Evolutionary conservation across 1,140 invertebrate genomes (phyloP).

Genomic region (Eulimnadia texana): DNA sequence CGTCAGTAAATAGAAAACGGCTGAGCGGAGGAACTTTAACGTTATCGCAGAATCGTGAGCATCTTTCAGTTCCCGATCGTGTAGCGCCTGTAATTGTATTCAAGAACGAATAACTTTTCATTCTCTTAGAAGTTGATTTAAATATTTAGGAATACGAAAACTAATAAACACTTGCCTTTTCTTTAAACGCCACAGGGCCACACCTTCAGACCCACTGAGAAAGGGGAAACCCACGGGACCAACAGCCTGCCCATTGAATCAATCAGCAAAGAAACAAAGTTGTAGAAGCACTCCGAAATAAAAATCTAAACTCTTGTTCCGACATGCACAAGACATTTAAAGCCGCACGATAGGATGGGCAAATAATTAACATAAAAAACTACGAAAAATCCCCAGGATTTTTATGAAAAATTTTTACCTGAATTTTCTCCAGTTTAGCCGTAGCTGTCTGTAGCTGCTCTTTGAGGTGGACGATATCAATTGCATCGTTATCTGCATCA

Average conservation of each 20-base stretch:
- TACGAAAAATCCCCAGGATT: too few relatives aligned
- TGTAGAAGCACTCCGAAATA: not conserved
- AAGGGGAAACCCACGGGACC: not conserved
- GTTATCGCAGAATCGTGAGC: conserved; percentile 60
- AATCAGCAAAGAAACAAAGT: not conserved
- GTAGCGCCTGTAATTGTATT: too few relatives aligned
- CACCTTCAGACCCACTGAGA: not conserved
- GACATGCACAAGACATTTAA: conserved; percentile 9
- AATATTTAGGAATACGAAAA: too few relatives aligned
- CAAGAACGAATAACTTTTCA: too few relatives aligned
- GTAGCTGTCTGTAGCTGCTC: conserved; percentile 63
- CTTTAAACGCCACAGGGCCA: not conserved
- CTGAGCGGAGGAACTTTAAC: conserved; percentile 72
- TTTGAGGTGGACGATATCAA: conserved; percentile 39
- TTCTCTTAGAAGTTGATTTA: too few relatives aligned
- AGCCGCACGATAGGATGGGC: too few relatives aligned
- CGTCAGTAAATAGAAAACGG: conserved; percentile 77
- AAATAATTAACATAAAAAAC: too few relatives aligned
- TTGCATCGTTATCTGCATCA: not conserved
- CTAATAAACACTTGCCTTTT: not conserved
- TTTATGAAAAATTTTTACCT: conserved; percentile 50
- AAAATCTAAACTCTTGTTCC: not conserved
- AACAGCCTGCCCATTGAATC: not conserved
- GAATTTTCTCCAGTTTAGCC: conserved; percentile 65
- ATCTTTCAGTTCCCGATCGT: conserved; percentile 1